These are phyloP conservation scores for Eospalax fontanierii DNA, from an alignment of 2,797 vertebrate genomes.

Conservation along the genomic window DNA sequence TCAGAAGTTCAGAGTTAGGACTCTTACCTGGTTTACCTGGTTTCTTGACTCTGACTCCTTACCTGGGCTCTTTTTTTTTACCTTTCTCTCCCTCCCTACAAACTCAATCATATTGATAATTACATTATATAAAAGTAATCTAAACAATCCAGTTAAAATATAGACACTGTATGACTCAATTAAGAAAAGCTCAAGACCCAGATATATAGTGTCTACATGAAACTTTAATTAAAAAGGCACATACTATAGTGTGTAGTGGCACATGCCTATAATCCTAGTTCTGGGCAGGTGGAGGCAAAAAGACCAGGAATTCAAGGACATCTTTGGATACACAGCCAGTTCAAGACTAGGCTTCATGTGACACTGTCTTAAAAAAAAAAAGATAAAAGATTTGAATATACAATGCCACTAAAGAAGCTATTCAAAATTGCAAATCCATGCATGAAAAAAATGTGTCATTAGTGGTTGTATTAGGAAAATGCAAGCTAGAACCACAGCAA, in stretches of 20 bases:
- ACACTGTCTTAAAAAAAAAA: not conserved
- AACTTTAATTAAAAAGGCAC: constrained; percentile 26
- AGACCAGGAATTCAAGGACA: not conserved
- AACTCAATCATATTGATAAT: constrained; percentile 20
- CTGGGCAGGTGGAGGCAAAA: not conserved
- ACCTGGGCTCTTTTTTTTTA: not conserved
- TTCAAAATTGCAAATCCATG: not conserved
- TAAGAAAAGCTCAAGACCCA: constrained; percentile 35
- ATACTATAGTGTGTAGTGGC: not conserved
- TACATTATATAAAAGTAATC: constrained; percentile 29
- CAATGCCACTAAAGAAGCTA: not conserved
- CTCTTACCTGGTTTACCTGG: not conserved
- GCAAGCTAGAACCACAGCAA: not conserved
- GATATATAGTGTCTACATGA: not conserved
- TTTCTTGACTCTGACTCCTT: not conserved
- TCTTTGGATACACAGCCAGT: not conserved
- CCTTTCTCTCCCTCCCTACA: not conserved
- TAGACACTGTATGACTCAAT: not conserved
- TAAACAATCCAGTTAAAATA: constrained; percentile 23
- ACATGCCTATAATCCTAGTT: not conserved
- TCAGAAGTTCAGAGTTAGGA: not conserved
- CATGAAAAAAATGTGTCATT: not conserved
- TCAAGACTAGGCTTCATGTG: not conserved
- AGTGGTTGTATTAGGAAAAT: not conserved
- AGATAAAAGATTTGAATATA: not conserved